Conservation (phyloP, 2,797 vertebrate species). For the Microctenopoma stevenorrisi region DNA sequence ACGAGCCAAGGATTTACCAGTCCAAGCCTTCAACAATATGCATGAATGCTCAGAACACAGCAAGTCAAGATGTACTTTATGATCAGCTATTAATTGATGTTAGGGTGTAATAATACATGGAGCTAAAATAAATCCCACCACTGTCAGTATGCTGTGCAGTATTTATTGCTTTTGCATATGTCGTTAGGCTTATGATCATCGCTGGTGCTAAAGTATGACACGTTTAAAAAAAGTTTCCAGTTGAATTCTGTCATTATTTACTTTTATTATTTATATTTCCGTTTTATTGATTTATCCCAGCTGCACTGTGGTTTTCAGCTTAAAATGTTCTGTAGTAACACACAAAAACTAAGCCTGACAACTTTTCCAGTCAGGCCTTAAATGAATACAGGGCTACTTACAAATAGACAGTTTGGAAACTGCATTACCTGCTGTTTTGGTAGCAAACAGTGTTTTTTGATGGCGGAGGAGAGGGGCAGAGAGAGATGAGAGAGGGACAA, state of each 20-base stretch:
- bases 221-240: no score
- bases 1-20: not conserved
- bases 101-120: constrained; percentile 5
- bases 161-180: not conserved
- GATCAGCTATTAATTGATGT: not conserved
- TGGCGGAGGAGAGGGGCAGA: constrained; percentile 53
- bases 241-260: constrained; percentile 9
- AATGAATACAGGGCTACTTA: constrained; percentile 38
- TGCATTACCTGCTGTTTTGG: constrained; percentile 63
- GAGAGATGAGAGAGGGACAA: constrained; percentile 70
- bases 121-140: not conserved
- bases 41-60: not conserved
- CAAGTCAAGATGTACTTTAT: not conserved
- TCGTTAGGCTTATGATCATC: not conserved
- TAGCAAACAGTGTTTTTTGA: constrained; percentile 59
- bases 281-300: constrained; percentile 3
- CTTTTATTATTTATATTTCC: no score
- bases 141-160: constrained; percentile 4
- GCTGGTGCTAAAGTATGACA: no score
- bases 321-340: constrained; percentile 44
- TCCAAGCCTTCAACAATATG: not conserved
- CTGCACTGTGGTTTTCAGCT: constrained; percentile 6
- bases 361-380: constrained; percentile 14
- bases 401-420: constrained; percentile 18
- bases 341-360: constrained; percentile 42